Conservation (phyloP, 1,140 invertebrate species). For the Heliconius nattereri region DNA sequence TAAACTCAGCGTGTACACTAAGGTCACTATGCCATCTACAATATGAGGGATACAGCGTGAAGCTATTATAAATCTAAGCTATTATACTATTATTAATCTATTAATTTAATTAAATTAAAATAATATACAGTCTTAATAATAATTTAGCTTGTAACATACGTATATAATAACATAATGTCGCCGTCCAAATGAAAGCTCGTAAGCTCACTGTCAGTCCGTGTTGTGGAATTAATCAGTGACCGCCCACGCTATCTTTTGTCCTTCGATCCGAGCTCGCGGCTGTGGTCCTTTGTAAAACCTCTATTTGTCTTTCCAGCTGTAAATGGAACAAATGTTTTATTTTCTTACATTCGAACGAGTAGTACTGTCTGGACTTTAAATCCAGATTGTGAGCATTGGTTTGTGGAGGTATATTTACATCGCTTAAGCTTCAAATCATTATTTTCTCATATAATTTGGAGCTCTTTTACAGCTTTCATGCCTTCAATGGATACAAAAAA, state of each 20-base stretch:
- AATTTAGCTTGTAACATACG: neutral
- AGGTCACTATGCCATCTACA: too few species aligned
- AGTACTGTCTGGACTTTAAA: neutral
- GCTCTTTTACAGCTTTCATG: too few species aligned
- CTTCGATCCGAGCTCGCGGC: slow-evolving; percentile 26
- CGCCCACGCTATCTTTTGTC: slow-evolving; percentile 39
- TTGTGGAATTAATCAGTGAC: slow-evolving; percentile 63
- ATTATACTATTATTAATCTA: too few species aligned
- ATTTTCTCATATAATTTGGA: neutral
- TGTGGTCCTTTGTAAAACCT: slow-evolving; percentile 34
- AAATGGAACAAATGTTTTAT: slow-evolving; percentile 25
- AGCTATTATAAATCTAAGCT: too few species aligned
- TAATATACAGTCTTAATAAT: neutral
- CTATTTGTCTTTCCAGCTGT: slow-evolving; percentile 29
- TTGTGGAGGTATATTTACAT: neutral
- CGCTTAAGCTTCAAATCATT: neutral
- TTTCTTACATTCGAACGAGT: slow-evolving; percentile 10
- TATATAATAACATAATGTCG: too few species aligned
- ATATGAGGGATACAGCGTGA: too few species aligned
- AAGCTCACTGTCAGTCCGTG: slow-evolving; percentile 47
- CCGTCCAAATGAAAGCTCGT: slow-evolving; percentile 16
- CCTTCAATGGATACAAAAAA: too few species aligned
- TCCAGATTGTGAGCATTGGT: neutral
- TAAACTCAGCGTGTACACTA: too few species aligned
- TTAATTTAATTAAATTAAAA: too few species aligned